A percentile compares a stretch with the other conserved stretches of the same genome.
phyloP scores from a whole-genome alignment of 2,113 vertebrate species.

The Benthochromis sp. region DNA sequence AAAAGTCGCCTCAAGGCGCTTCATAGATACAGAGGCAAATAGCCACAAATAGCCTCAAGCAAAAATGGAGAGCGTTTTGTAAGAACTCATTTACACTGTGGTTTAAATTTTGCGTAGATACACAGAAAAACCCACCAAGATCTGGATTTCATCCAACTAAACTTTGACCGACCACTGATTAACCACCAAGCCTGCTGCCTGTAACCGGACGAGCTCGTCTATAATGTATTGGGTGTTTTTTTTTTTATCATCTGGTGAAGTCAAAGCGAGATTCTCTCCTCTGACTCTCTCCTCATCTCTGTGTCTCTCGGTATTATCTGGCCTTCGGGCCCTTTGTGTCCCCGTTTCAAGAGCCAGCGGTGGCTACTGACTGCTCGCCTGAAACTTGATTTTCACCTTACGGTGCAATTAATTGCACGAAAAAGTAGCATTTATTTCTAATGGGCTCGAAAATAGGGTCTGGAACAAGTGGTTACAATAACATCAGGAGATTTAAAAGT shows the following conservation, averaged over 20 bases:
- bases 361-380: not conserved
- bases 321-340: conserved; percentile 11
- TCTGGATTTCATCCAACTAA: conserved; percentile 9
- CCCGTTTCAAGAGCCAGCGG: not conserved
- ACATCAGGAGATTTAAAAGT: not conserved
- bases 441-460: not conserved
- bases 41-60: not conserved
- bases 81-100: not conserved
- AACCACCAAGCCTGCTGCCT: not conserved
- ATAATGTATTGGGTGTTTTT: not conserved
- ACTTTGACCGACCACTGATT: not conserved
- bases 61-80: not conserved
- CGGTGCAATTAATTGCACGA: not conserved
- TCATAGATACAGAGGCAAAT: not conserved
- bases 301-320: not conserved
- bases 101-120: not conserved
- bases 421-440: not conserved
- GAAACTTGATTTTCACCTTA: conserved; percentile 1
- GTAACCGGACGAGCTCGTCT: not conserved
- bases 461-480: conserved; percentile 8
- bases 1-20: not conserved
- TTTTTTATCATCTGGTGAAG: not conserved
- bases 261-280: not conserved
- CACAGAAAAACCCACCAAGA: not conserved
- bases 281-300: not conserved